These are phyloP conservation scores for Conus canariensis DNA, from an alignment of 2,888 invertebrate genomes.

Conservation along the genomic window DNA sequence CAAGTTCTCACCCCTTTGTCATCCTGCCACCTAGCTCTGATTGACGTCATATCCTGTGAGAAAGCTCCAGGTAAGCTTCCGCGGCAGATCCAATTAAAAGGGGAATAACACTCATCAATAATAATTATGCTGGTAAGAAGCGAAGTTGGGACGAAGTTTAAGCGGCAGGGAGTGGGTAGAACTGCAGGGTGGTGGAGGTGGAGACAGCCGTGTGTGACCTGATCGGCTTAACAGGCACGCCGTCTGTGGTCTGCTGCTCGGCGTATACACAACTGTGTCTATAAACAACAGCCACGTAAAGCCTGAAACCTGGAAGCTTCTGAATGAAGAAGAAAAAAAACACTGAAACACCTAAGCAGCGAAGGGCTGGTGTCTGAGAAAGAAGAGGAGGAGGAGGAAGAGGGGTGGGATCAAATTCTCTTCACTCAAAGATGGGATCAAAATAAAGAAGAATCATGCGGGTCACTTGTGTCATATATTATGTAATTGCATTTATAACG, in stretches of 20 bases:
- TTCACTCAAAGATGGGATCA: no score
- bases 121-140: neutral
- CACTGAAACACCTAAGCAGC: neutral
- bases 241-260: neutral
- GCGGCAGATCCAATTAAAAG: neutral
- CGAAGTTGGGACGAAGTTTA: neutral
- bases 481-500: no score
- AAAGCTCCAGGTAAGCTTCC: neutral
- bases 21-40: neutral
- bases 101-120: constrained; percentile 3
- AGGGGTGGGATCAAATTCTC: no score
- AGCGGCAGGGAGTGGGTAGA: neutral
- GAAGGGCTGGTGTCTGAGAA: no score
- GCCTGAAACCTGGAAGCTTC: neutral
- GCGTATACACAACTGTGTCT: neutral
- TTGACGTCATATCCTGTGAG: neutral
- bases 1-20: neutral
- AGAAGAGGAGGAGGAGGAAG: no score
- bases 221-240: neutral
- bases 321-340: neutral
- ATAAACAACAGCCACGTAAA: neutral
- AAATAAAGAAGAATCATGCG: no score
- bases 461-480: no score
- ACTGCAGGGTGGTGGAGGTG: neutral
- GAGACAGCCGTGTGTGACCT: neutral